Evolutionary conservation across 2,888 invertebrate species (phyloP).

Genomic region (Prenolepis imparis): DNA sequence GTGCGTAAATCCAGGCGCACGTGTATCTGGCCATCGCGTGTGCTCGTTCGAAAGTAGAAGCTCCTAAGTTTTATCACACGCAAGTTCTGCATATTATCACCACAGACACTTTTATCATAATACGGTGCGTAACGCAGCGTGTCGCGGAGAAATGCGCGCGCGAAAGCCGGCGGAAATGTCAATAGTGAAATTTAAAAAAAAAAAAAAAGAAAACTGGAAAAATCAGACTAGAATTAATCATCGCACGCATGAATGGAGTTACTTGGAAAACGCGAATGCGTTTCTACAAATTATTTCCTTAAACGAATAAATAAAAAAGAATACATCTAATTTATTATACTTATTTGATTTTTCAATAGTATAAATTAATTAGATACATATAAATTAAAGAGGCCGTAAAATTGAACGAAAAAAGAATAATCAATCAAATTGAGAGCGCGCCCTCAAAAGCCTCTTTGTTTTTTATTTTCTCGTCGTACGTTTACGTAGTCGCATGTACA

Average conservation of each 20-base stretch:
- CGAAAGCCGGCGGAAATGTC: constrained; percentile 5
- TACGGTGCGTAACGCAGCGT: not conserved
- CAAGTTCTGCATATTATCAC: constrained; percentile 25
- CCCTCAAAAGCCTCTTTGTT: too few relatives aligned
- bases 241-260: not conserved
- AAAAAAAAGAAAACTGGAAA: not conserved
- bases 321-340: not conserved
- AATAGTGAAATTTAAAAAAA: constrained; percentile 13
- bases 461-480: too few relatives aligned
- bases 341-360: not conserved
- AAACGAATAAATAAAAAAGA: not conserved
- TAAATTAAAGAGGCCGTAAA: not conserved
- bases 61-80: constrained; percentile 33
- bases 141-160: not conserved
- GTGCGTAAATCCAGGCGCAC: constrained; percentile 55
- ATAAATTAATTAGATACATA: not conserved
- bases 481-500: too few relatives aligned
- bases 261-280: not conserved
- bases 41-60: constrained; percentile 42
- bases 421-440: not conserved
- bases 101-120: constrained; percentile 12
- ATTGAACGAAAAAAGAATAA: not conserved
- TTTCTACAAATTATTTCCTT: not conserved
- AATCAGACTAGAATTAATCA: not conserved
- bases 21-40: constrained; percentile 36